Base-by-base conservation (phyloP, 2,888 invertebrate species). In the Pammene aurita region DNA sequence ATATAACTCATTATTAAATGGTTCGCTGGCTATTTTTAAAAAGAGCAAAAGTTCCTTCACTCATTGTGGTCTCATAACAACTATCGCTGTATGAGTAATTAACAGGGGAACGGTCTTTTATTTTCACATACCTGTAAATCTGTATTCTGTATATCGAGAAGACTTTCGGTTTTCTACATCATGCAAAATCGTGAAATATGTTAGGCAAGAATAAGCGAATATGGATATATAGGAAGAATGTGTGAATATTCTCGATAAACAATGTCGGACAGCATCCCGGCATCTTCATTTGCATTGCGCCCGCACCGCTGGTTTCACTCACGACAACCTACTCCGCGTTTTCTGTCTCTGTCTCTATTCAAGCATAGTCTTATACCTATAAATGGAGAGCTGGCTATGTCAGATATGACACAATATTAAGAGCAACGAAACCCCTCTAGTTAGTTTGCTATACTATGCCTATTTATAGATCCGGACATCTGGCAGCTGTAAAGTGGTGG, bases 231-330 rank as follows among this genome's bases (percentile, higher is more conserved):
- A 58, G 13, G 14, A 56, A 52, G 41, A 35, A 42, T 63, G 42
- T 44, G 26, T 63, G 9, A 56, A 57, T 68, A 54, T 68, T 68
- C 57, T 57, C 42, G 34, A 64, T 52, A 69, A 68, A 64, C 41
- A 69, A 64, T 58, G 54, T 69, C 54, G 64, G 54, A 35, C 68
- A 64, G 68, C 64, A 64, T 69, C 68, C 63, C 54, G 71, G 70
- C 73, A 71, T 72, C 70, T 72, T 76, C 72, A 82, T 84, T 81
- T 79, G 78, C 80, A 80, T 82, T 73, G 75, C 75, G 72, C 75
- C 71, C 67, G 81, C 78, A 73, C 75, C 72, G 73, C 70, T 66
- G 68, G 72, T 80, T 82, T 82, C 78, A 78, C 78, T 81, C 77
- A 78, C 77, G 76, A 76, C 54, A 61, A 54, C 42, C 68, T 68